Conservation (phyloP, 92 coral and sea anemone genomes). For the Parazoanthus atlanticus region DNA sequence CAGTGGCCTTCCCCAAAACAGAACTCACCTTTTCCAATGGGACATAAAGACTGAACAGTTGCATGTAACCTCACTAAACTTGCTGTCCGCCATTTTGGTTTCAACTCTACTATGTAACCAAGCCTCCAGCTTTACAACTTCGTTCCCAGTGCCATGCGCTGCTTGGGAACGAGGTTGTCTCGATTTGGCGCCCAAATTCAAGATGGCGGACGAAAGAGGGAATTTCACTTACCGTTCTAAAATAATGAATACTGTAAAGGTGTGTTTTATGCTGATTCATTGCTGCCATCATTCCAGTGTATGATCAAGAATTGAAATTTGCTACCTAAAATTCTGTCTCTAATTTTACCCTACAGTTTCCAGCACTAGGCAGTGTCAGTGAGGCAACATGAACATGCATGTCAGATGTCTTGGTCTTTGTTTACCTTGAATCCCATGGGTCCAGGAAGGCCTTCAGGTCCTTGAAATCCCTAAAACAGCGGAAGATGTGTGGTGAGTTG, state of each 20-base stretch:
- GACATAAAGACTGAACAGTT: neutral
- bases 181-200: conserved; percentile 4
- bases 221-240: neutral
- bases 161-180: conserved; percentile 1
- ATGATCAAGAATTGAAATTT: neutral
- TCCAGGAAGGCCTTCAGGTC: conserved; percentile 88
- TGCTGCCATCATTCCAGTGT: neutral
- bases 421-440: conserved; percentile 85
- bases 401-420: neutral
- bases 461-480: conserved; percentile 80
- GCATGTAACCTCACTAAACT: neutral
- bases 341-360: too few relatives aligned
- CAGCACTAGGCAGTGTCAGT: too few relatives aligned
- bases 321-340: neutral
- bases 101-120: conserved; percentile 1
- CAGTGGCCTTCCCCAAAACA: neutral
- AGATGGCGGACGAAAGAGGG: conserved; percentile 8
- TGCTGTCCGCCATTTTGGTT: conserved; percentile 21
- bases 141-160: too few relatives aligned
- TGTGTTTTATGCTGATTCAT: neutral
- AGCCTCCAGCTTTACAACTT: neutral
- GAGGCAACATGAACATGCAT: too few relatives aligned
- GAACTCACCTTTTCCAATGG: neutral
- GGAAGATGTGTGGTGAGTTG: conserved; percentile 9
- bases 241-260: neutral